Percentiles rank a stretch among this genome's conserved stretches.
phyloP scores from a whole-genome alignment of 1,140 invertebrate species.

The Calliopsis andreniformis region DNA sequence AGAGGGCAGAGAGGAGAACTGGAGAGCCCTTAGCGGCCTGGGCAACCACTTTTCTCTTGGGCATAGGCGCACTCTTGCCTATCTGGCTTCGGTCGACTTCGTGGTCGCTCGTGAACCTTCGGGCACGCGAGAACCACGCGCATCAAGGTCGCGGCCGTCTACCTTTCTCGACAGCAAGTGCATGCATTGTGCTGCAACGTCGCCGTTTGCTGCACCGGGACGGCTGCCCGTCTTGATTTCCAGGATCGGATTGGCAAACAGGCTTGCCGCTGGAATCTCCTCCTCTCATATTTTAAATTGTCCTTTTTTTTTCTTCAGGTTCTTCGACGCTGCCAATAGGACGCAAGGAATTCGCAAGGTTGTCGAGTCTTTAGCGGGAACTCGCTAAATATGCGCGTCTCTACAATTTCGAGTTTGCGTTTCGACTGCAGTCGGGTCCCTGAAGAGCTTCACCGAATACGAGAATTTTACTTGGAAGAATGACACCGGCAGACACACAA shows the following conservation, averaged over 20 bases:
- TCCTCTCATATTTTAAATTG: background rate
- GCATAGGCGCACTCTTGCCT: constrained; percentile 47
- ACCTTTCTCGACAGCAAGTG: constrained; percentile 76
- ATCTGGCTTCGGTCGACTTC: constrained; percentile 67
- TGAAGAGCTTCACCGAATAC: background rate
- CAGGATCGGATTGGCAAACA: constrained; percentile 47
- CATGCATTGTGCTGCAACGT: constrained; percentile 66
- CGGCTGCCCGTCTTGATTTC: constrained; percentile 51
- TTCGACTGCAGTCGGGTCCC: too few relatives aligned
- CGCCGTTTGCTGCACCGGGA: constrained; percentile 53
- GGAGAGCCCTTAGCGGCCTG: constrained; percentile 58
- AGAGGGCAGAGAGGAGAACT: constrained; percentile 8
- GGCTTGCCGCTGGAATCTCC: background rate
- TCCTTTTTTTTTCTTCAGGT: too few relatives aligned
- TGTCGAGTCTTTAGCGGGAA: too few relatives aligned
- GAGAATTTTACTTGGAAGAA: background rate
- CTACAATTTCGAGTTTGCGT: too few relatives aligned
- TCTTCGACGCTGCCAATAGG: too few relatives aligned
- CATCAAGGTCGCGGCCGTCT: constrained; percentile 80
- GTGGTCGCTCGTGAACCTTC: constrained; percentile 70
- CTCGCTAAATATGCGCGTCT: too few relatives aligned
- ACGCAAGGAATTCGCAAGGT: too few relatives aligned
- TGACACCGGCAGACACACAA: background rate
- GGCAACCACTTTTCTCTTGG: constrained; percentile 50
- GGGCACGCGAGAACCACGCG: constrained; percentile 82